Base-by-base conservation (phyloP, 2,797 vertebrate species). In the Phalanger gymnotis region DNA sequence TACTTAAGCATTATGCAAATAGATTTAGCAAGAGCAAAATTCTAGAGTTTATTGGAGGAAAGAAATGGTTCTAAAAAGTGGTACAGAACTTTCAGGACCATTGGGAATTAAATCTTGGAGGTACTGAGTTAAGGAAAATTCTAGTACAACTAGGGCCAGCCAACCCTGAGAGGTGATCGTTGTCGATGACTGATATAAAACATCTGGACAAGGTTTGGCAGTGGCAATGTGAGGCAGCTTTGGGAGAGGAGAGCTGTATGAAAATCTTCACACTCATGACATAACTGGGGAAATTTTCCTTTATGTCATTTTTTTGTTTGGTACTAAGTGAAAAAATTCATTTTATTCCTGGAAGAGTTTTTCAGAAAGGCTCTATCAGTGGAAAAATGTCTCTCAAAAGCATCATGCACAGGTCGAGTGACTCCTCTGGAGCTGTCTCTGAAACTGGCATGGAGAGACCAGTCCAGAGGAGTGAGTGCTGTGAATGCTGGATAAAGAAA, bases 1-100 rank as follows among this genome's bases (percentile, higher is more conserved):
- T 95, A 90, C 95, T 95, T 96, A 87, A 87, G 73, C 94, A 96
- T 96, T 96, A 90, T 93, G 95, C 94, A 91, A 93, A 90, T 34
- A 1, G 34, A 93, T 91, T 96, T 95, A 96, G 91, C 53, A 27
- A n/a, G 54, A 94, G 47, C 27, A 91, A 96, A 93, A 94, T 93
- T 96, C n/a, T 94, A 95, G 94, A 93, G 14, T 95, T 95, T 95
- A n/a, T 34, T 93, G 47, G 91, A 58, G 22, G 28, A 94, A 28
- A 25, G 47, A 55, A 47, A 47, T 47, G 13, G 5, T 27, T 87
- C 22, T 87, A 40, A 3, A 87, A 87, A 47, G 73, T 11, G 22
- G 73, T 47, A 47, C 73, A 87, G 7, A 87, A 87, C 66, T 81
- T 81, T 81, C 19, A 81, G 66, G n/a, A 81, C n/a, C n/a, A 40